Conservation (phyloP, 2,797 vertebrate genomes). For the Mastacembelus armatus region DNA sequence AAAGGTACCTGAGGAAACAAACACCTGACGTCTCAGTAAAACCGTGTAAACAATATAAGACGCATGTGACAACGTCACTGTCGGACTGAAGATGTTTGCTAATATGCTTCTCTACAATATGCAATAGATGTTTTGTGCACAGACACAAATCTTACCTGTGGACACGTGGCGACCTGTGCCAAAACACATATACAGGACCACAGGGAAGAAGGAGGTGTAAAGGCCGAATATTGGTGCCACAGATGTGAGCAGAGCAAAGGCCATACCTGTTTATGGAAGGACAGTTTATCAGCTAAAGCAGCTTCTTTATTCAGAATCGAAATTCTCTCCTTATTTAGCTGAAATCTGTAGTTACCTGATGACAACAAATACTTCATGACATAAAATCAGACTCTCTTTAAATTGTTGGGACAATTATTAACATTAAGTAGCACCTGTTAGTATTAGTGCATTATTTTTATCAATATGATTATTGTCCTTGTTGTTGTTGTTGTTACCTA, state of each 20-base stretch:
- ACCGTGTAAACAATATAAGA: neutral
- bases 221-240: conserved; percentile 94
- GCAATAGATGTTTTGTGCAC: neutral
- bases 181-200: conserved; percentile 91
- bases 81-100: fast-evolving
- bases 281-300: neutral
- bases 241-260: conserved; percentile 92
- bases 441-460: too few relatives aligned
- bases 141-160: conserved; percentile 84
- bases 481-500: neutral
- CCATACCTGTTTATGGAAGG: conserved; percentile 86
- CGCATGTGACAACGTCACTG: neutral
- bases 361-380: too few relatives aligned
- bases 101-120: neutral
- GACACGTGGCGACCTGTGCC: conserved; percentile 93
- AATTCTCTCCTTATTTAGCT: neutral
- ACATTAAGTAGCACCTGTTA: too few relatives aligned
- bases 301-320: neutral
- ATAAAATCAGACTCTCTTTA: too few relatives aligned
- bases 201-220: conserved; percentile 94
- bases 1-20: conserved; percentile 87
- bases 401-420: too few relatives aligned
- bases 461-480: too few relatives aligned
- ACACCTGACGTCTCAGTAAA: conserved; percentile 23
- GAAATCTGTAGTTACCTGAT: neutral